Conservation (phyloP, 2,888 invertebrate genomes). For the Eudemis profundana region DNA sequence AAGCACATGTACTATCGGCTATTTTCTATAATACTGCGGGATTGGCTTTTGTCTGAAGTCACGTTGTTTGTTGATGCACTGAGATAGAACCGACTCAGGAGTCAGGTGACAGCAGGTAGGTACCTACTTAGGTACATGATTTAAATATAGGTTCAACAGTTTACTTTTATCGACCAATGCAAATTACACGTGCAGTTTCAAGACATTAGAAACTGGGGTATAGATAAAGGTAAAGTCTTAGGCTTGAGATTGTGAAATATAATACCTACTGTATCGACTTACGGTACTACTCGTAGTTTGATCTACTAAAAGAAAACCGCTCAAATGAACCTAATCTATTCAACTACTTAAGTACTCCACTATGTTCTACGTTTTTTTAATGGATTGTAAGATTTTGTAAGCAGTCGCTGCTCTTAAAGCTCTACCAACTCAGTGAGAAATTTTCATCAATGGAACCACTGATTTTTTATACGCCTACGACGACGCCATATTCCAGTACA, state of each 20-base stretch:
- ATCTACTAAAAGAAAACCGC: constrained; percentile 19
- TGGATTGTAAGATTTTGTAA: too few species aligned
- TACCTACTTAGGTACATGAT: constrained; percentile 1
- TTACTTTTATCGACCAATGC: constrained; percentile 24
- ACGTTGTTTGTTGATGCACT: too few species aligned
- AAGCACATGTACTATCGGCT: too few species aligned
- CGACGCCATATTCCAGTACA: too few species aligned
- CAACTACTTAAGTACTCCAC: constrained; percentile 2
- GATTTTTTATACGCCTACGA: too few species aligned
- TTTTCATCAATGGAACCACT: too few species aligned
- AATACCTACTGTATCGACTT: constrained; percentile 6
- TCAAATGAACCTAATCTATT: constrained; percentile 10
- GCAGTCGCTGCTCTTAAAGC: too few species aligned
- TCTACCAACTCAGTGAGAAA: too few species aligned
- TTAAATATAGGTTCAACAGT: neutral
- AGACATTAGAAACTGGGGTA: constrained; percentile 18
- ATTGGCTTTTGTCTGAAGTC: too few species aligned
- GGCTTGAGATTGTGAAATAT: constrained; percentile 20
- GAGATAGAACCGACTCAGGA: too few species aligned
- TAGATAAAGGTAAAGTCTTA: constrained; percentile 15
- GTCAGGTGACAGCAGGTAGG: neutral
- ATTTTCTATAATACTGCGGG: too few species aligned
- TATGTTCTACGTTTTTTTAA: too few species aligned
- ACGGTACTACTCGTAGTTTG: neutral
- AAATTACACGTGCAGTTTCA: constrained; percentile 13